Evolutionary conservation across 1,140 invertebrate species (phyloP).

Genomic region (Hyposmocoma kahamanoa): DNA sequence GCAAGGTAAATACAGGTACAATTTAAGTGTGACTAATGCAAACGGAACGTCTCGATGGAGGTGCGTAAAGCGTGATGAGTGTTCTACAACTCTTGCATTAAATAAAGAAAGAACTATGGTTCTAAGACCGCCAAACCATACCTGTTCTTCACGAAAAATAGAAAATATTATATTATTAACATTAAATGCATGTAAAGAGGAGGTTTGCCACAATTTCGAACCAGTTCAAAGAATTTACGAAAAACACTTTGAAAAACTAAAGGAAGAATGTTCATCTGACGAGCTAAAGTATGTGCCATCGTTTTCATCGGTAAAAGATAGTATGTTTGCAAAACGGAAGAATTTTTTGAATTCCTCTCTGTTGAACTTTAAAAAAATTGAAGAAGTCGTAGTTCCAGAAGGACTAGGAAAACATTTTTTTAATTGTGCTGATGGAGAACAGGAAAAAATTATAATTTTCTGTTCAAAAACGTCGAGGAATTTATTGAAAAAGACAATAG

Average conservation of each 20-base stretch:
- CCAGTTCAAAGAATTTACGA: constrained; percentile 12
- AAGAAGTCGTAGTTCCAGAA: background rate
- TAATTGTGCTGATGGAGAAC: background rate
- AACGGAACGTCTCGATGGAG: no score
- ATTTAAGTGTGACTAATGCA: no score
- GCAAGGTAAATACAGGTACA: no score
- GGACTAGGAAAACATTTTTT: background rate
- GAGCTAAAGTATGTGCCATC: background rate
- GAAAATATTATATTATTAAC: no score
- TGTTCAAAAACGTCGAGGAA: background rate
- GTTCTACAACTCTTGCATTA: no score
- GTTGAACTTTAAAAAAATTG: background rate
- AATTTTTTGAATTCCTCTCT: background rate
- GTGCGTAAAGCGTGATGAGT: no score
- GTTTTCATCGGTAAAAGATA: background rate
- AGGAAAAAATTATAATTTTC: background rate
- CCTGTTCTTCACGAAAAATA: no score
- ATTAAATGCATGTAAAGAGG: no score
- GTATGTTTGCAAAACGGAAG: background rate
- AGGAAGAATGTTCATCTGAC: background rate
- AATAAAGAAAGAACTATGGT: no score
- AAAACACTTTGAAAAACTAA: constrained; percentile 1
- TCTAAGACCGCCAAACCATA: no score
- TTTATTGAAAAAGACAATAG: background rate
- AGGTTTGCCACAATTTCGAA: constrained; percentile 10